phyloP scores from a whole-genome alignment of 2,113 vertebrate genomes.

The Lepus americanus region DNA sequence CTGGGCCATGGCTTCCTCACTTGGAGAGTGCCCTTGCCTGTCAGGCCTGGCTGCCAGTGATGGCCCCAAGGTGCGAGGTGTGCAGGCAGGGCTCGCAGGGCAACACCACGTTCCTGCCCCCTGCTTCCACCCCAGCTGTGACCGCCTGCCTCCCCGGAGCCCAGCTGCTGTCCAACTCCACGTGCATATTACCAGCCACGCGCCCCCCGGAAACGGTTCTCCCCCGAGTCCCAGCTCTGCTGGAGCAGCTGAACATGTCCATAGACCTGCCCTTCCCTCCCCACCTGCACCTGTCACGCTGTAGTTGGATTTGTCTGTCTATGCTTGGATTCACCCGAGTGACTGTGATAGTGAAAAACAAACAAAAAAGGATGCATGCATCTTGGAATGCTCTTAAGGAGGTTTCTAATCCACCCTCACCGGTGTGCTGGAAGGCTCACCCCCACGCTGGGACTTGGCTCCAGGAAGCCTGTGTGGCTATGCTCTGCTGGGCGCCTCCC shows the following conservation, averaged over 20 bases:
- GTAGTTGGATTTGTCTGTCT: slow-evolving; percentile 87
- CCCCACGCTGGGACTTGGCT: neutral
- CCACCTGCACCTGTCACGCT: slow-evolving; percentile 79
- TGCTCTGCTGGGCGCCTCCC: neutral
- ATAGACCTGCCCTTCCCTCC: slow-evolving; percentile 80
- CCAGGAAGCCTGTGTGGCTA: neutral
- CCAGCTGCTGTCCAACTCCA: neutral
- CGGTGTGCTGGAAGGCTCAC: neutral
- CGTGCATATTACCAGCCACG: neutral
- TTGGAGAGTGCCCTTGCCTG: neutral
- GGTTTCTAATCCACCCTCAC: slow-evolving; percentile 53
- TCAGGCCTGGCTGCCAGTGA: neutral
- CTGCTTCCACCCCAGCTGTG: neutral
- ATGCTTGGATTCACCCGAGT: slow-evolving; percentile 87
- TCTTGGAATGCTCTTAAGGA: slow-evolving; percentile 82
- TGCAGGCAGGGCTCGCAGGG: neutral
- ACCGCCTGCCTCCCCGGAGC: slow-evolving; percentile 43
- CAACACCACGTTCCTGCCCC: neutral
- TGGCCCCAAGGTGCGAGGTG: neutral
- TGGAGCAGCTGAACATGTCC: slow-evolving; percentile 85
- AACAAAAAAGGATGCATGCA: slow-evolving; percentile 69
- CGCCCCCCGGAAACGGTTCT: slow-evolving; percentile 23
- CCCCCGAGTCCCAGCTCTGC: slow-evolving; percentile 48
- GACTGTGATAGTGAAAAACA: slow-evolving; percentile 78
- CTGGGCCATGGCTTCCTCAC: neutral